These are phyloP conservation scores for Pseudachorutes palmiensis DNA, from an alignment of 1,140 invertebrate genomes.

Conservation along the genomic window DNA sequence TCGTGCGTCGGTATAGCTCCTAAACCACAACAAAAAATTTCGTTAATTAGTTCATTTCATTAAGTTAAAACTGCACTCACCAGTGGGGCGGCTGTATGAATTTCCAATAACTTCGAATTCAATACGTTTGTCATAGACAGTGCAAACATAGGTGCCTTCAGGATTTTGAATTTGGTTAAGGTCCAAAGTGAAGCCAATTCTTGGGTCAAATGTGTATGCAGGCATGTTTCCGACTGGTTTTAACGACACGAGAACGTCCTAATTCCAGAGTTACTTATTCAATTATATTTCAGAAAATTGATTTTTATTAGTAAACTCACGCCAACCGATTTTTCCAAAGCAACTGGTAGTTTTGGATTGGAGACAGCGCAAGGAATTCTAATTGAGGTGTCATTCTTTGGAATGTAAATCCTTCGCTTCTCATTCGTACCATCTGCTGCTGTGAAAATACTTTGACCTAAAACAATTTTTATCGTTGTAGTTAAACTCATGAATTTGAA, in stretches of 20 bases:
- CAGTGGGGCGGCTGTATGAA: no score
- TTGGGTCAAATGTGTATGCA: constrained; percentile 17
- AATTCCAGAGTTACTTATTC: neutral
- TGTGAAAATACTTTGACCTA: constrained; percentile 20
- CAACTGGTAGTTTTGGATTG: constrained; percentile 23
- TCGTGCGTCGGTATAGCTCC: no score
- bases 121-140: constrained; percentile 13
- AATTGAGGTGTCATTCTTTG: constrained; percentile 27
- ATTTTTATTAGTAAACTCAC: no score
- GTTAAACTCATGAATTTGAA: no score
- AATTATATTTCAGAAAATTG: neutral
- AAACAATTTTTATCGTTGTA: no score
- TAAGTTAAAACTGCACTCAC: neutral
- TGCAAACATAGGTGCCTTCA: constrained; percentile 29
- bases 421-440: constrained; percentile 4
- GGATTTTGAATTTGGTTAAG: constrained; percentile 16
- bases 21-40: no score
- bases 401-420: constrained; percentile 22
- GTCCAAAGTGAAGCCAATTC: constrained; percentile 20
- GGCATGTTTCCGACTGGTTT: constrained; percentile 7
- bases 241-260: constrained; percentile 21
- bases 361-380: constrained; percentile 31
- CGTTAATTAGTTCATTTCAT: neutral
- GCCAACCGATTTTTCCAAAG: constrained; percentile 26
- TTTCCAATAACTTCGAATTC: neutral